Base-by-base conservation (phyloP, 64 coral and sea anemone genomes). In the Astreopora myriophthalma region DNA sequence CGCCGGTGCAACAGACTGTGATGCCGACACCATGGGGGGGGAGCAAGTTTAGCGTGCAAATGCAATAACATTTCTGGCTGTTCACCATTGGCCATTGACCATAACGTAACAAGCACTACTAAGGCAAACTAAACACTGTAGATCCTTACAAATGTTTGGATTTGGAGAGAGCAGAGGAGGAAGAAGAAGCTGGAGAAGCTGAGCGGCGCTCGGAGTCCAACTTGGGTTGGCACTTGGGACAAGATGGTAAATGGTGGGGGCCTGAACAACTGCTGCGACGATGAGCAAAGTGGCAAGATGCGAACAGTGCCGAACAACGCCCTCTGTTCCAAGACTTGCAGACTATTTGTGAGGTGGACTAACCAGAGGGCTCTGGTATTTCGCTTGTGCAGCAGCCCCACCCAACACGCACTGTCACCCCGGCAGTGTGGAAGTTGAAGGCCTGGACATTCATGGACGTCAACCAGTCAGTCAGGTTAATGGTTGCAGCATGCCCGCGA, bases 381-480 rank as follows among this genome's bases (percentile, higher is more conserved):
- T 16, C 52, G 2, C 11, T 14, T 58, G 42, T 46, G 4, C 4
- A 11, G 42, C 4, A 11, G 42, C 19, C 19, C 11, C 0, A 44
- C 6, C 6, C 6, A 8, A 11, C 10, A 58, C 19, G 12, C 12
- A 37, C 58, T 8, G 27, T 19, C 0, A 34, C 80, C 8, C 52
- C 49, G 5, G 34, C 80, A 6, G 85, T 30, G n/a, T 73, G 33
- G 39, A 72, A 87, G 34, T 72, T 87, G 24, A 46, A 87, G 1
- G 71, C 35, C 23, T 71, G 64, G 4, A 87, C 64, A 13, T 70
- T 87, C 34, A 87, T 87, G 0, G 85, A 24, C 2, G 85, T 67
- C n/a, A n/a, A 44, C 85, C 85, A 87, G 6, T 39, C 24, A 1
- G 22, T 46, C 6, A 26, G 14, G 11, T 48, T 44, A 0, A 5